Evolutionary conservation across 2,888 invertebrate genomes (phyloP).

Genomic region (Carterocephalus palaemon): DNA sequence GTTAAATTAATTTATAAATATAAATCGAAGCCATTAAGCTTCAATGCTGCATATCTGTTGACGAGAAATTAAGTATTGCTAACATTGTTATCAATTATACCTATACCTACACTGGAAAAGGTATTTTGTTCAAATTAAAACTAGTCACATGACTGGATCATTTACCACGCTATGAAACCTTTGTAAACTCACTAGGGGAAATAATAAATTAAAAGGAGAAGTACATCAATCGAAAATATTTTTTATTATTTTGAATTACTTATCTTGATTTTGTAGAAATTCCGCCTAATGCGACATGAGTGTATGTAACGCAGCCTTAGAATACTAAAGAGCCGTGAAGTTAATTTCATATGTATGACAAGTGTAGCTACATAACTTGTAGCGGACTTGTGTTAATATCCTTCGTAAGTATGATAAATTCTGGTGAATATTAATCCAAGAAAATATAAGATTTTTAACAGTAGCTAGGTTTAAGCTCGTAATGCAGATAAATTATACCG

Average conservation of each 20-base stretch:
- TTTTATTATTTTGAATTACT: no score
- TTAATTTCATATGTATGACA: slow-evolving; percentile 23
- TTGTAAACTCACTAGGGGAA: no score
- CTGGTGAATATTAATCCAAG: slow-evolving; percentile 6
- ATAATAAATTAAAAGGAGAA: no score
- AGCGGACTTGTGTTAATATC: slow-evolving; percentile 13
- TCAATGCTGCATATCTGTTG: neutral
- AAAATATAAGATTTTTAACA: slow-evolving; percentile 14
- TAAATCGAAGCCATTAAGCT: neutral
- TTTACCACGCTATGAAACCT: no score
- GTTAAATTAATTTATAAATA: neutral
- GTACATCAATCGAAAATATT: no score
- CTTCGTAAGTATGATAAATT: slow-evolving; percentile 23
- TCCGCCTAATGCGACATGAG: slow-evolving; percentile 13
- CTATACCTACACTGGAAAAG: no score
- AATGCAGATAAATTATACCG: slow-evolving; percentile 16
- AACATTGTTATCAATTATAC: neutral
- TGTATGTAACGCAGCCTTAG: slow-evolving; percentile 21
- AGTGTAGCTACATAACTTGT: slow-evolving; percentile 17
- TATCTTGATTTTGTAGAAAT: slow-evolving; percentile 20
- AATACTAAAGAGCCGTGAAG: slow-evolving; percentile 21
- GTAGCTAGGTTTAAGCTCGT: slow-evolving; percentile 15
- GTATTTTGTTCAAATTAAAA: no score
- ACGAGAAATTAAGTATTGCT: neutral
- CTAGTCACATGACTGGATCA: no score